A percentile compares a stretch with the other conserved stretches of the same genome.
Conservation (phyloP, 2,113 vertebrate genomes). For the Gila orcuttii region DNA sequence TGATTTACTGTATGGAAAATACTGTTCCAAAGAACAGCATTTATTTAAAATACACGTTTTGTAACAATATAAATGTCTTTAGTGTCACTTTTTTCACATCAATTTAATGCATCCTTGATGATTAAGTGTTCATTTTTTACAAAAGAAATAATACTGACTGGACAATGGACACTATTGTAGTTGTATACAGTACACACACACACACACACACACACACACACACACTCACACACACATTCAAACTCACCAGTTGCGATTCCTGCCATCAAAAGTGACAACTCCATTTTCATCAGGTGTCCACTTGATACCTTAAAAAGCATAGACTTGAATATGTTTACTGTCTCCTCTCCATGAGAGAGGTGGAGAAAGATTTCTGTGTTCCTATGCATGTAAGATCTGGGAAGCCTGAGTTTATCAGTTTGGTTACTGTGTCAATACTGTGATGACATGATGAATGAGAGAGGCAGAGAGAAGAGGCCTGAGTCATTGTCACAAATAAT, state of each 20-base stretch:
- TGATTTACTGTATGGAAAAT: no score
- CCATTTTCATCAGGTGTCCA: constrained; percentile 93
- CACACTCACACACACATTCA: no score
- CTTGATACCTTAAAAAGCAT: constrained; percentile 82
- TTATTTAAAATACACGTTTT: no score
- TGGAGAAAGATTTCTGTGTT: not conserved
- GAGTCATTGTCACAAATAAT: constrained; percentile 49
- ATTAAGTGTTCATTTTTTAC: no score
- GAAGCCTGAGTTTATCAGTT: not conserved
- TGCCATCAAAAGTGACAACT: constrained; percentile 93
- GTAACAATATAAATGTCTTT: no score
- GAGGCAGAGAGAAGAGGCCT: constrained; percentile 35
- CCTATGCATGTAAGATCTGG: constrained; percentile 5
- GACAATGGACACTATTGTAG: no score
- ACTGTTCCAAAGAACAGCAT: no score
- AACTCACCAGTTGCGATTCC: constrained; percentile 92
- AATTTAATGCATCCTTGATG: no score
- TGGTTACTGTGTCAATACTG: constrained; percentile 9
- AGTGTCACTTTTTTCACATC: no score
- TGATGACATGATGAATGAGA: constrained; percentile 25
- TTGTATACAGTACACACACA: no score
- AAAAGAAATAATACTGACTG: no score
- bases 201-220: no score
- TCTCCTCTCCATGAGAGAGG: not conserved
- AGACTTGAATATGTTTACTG: not conserved